phyloP scores from a whole-genome alignment of 2,888 invertebrate genomes.

The Phaonia tiefii region DNA sequence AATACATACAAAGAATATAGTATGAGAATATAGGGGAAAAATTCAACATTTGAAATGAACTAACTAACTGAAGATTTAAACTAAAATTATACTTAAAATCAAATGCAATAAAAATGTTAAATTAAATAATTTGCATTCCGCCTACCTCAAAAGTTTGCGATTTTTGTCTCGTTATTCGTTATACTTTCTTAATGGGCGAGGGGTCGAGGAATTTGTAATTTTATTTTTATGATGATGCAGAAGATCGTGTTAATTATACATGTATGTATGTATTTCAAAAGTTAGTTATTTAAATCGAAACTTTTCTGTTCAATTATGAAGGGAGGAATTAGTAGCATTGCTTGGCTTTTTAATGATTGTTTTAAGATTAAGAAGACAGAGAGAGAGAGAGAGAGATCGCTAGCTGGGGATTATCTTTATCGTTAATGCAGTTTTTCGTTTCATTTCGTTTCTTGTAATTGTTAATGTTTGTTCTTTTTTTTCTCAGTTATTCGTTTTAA shows the following conservation, averaged over 20 bases:
- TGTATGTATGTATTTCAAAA: slow-evolving; percentile 50
- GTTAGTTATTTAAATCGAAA: slow-evolving; percentile 59
- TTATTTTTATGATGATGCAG: slow-evolving; percentile 12
- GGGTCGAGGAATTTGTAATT: neutral
- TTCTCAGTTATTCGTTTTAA: slow-evolving; percentile 47
- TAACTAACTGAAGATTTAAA: neutral
- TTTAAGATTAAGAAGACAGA: slow-evolving; percentile 44
- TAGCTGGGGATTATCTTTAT: slow-evolving; percentile 61
- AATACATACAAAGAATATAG: neutral
- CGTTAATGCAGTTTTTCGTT: slow-evolving; percentile 58
- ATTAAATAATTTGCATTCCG: slow-evolving; percentile 46
- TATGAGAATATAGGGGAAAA: neutral
- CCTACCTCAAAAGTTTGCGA: slow-evolving; percentile 59
- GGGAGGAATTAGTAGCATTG: slow-evolving; percentile 44
- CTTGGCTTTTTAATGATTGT: slow-evolving; percentile 27
- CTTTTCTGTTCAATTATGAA: slow-evolving; percentile 50
- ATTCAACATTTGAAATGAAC: neutral
- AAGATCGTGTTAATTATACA: neutral
- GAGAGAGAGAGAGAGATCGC: slow-evolving; percentile 54
- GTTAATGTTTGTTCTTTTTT: slow-evolving; percentile 65
- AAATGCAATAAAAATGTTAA: slow-evolving; percentile 27
- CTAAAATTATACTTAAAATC: slow-evolving; percentile 39
- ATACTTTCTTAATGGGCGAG: too few species aligned
- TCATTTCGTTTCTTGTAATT: slow-evolving; percentile 64
- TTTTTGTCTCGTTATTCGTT: slow-evolving; percentile 1